Evolutionary conservation across 2,888 invertebrate genomes (phyloP).

Genomic region (Vesta saturnalis): DNA sequence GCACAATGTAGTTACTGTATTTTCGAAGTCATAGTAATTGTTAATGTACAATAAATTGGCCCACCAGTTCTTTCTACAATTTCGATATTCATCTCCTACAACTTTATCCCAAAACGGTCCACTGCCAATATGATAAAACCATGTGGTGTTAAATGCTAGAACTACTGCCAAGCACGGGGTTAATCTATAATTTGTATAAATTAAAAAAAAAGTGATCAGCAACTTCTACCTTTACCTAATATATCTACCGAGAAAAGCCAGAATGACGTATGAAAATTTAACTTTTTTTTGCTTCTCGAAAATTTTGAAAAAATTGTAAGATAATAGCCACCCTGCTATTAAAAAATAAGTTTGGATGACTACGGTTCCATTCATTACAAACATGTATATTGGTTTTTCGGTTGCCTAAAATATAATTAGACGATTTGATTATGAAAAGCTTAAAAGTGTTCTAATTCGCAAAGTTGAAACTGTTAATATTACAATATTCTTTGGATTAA

Average conservation of each 20-base stretch:
- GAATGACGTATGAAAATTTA: constrained; percentile 42
- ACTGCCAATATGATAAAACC: constrained; percentile 45
- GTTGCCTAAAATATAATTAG: constrained; percentile 37
- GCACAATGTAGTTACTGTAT: constrained; percentile 46
- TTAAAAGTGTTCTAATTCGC: too few relatives aligned
- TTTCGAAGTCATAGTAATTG: constrained; percentile 44
- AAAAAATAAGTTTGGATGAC: constrained; percentile 58
- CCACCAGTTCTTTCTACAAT: constrained; percentile 52
- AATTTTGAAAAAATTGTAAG: constrained; percentile 45
- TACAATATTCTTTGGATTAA: not conserved
- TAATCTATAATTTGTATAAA: constrained; percentile 46
- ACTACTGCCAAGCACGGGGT: constrained; percentile 46
- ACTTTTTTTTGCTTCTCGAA: constrained; percentile 44
- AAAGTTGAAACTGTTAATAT: too few relatives aligned
- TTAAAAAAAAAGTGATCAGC: not conserved
- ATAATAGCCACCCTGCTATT: constrained; percentile 54
- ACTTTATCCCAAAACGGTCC: constrained; percentile 51
- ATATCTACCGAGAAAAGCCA: constrained; percentile 52
- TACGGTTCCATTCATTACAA: constrained; percentile 57
- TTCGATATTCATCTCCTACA: constrained; percentile 46
- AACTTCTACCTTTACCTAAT: constrained; percentile 45
- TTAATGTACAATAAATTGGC: constrained; percentile 50
- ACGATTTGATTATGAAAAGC: not conserved
- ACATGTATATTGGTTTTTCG: constrained; percentile 36
- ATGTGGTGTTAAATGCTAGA: constrained; percentile 46